Base-by-base conservation (phyloP, 2,797 vertebrate genomes). In the Neomorphus geoffroyi region DNA sequence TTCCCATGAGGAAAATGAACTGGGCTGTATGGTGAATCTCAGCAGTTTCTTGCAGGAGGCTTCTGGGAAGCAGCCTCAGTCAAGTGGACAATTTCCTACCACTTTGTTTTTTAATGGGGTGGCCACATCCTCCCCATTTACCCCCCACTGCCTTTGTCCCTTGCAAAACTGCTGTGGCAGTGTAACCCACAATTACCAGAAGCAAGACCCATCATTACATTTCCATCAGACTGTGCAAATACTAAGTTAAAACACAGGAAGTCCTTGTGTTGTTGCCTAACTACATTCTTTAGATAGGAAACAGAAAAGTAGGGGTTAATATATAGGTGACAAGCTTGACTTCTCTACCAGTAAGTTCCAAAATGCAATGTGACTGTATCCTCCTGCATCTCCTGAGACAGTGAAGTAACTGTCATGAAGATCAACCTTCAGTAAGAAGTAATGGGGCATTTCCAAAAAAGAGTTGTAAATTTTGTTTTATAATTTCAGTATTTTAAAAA, bases 181-280 rank as follows among this genome's bases (percentile, higher is more conserved):
- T 26, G 28, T 77, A 92, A 91, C 71, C 93, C 80, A 67, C 94
- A 93, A 90, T 93, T 91, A 90, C 73, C 70, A 93, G 80, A 51
- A 80, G 77, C 87, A 73, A 93, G 80, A 93, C 91, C 94, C 71
- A 71, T 97, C 87, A 95, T 97, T 96, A 96, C 39, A 27, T 77
- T 94, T 92, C 70, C 91, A 77, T 80, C 21, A 22, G 39, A 75
- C 73, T 64, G 26, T 86, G 66, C 86, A 96, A 96, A 92, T 71
- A 94, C 73, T 84, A 86, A 95, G 95, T 96, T 88, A 93, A 94
- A 95, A 46, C 37, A 35, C 82, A 80, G 73, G 51, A 94, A 89
- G 33, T 70, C 60, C 41, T 88, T 56, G 45, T 0, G 1, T 84
- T 53, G 14, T 60, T 90, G 87, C 66, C 73, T 66, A 83, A 70